Base-by-base conservation (phyloP, 1,140 invertebrate genomes). In the Portunus trituberculatus region DNA sequence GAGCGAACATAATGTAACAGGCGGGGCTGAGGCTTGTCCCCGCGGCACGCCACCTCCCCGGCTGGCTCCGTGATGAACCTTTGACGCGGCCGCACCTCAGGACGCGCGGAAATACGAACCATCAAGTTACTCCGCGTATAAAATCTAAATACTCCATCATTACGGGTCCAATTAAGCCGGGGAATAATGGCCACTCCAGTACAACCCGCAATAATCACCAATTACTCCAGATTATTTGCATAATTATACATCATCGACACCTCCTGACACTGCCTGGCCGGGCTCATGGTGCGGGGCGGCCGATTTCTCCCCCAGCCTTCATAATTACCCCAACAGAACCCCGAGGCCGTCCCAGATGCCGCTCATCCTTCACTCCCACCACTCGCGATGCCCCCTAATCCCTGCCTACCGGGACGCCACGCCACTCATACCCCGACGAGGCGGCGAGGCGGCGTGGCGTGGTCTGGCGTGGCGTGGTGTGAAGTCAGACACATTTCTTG, bases 211-310 rank as follows among this genome's bases (percentile, higher is more conserved):
- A 76, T 91, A 91, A 91, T 91, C 52, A 91, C 90, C 90, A 76
- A 91, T 91, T 91, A 91, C 6, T 32, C 48, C 39, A 91, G 29
- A 76, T 76, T n/a, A 91, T 91, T 91, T 91, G 90, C 90, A 91
- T 91, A 91, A 91, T 91, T 91, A 76, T 91, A 32, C 29, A 16
- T 91, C 52, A 91, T 91, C 90, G 59, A 91, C 90, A 91, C 90
- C 90, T 91, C 31, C 32, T 91, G 67, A 91, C 67, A 16, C 12
- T 2, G 28, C 28, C 0, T 20, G 52, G 90, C 31, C 84, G 28
- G 31, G 83, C 31, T 59, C 52, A 59, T 59, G 67, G 67, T 25
- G 25, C 25, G 20, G 16, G 0, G 20, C 16, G 67, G 67, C 10
- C 67, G 67, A 25, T 76, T 76, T 10, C 52, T 76, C 20, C 67